phyloP scores from a whole-genome alignment of 1,140 invertebrate genomes.

The Panagrolaimus sp. region DNA sequence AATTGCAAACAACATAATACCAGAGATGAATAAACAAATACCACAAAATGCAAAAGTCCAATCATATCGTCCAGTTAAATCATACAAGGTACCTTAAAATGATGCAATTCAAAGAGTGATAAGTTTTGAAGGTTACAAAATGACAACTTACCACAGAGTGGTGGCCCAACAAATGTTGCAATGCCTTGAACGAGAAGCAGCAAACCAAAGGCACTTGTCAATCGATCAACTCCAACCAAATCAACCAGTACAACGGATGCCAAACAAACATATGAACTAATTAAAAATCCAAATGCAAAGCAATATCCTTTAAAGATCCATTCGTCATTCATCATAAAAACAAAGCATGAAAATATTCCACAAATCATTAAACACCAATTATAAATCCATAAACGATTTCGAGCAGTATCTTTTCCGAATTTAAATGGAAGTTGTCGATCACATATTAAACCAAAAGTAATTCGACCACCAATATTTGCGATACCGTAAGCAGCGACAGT shows the following conservation, averaged over 20 bases:
- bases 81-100: slow-evolving; percentile 74
- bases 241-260: slow-evolving; percentile 88
- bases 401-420: slow-evolving; percentile 74
- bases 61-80: slow-evolving; percentile 73
- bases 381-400: slow-evolving; percentile 71
- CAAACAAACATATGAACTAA: slow-evolving; percentile 85
- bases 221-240: slow-evolving; percentile 82
- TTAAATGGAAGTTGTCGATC: slow-evolving; percentile 74
- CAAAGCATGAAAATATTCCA: slow-evolving; percentile 72
- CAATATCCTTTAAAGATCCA: slow-evolving; percentile 76
- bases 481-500: slow-evolving; percentile 87
- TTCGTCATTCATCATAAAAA: slow-evolving; percentile 73
- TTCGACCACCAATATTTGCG: slow-evolving; percentile 75
- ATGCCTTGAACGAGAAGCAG: slow-evolving; percentile 86
- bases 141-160: slow-evolving; percentile 64
- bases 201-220: slow-evolving; percentile 92
- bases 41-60: slow-evolving; percentile 81
- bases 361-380: slow-evolving; percentile 84
- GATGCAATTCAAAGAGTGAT: slow-evolving; percentile 31
- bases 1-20: slow-evolving; percentile 79
- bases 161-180: slow-evolving; percentile 75
- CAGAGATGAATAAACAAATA: slow-evolving; percentile 76
- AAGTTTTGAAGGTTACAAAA: slow-evolving; percentile 1
- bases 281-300: slow-evolving; percentile 74
- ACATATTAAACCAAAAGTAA: slow-evolving; percentile 64